phyloP scores from a whole-genome alignment of 2,113 vertebrate species.

The Dermatemys mawii region DNA sequence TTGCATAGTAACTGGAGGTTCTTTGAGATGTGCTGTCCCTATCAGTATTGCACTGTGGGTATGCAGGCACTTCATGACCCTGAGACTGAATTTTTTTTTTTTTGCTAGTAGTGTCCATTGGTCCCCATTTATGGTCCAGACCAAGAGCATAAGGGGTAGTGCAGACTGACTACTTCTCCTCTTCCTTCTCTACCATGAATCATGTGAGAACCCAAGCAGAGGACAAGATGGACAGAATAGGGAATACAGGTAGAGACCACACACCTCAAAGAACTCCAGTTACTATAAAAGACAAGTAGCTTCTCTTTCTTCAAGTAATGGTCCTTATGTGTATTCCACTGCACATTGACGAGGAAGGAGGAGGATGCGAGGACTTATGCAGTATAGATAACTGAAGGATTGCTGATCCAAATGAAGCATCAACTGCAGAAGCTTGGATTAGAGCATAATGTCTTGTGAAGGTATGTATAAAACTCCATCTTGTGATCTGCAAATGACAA shows the following conservation, averaged over 20 bases:
- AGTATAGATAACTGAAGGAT: neutral
- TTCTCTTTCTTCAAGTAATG: neutral
- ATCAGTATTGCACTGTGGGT: neutral
- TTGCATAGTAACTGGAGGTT: neutral
- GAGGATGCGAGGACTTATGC: neutral
- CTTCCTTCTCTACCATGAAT: neutral
- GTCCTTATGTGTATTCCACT: neutral
- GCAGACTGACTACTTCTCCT: neutral
- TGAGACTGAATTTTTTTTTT: neutral
- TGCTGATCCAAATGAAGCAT: neutral
- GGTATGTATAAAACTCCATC: neutral
- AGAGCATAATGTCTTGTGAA: neutral
- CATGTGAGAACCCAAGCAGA: neutral
- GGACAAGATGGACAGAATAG: neutral
- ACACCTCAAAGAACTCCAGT: neutral
- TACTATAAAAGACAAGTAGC: neutral
- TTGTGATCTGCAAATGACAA: neutral
- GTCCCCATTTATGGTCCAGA: neutral
- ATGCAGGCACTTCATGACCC: neutral
- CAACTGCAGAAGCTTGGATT: neutral
- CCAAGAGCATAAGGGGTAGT: neutral
- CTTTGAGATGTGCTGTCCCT: neutral
- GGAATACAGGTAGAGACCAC: neutral
- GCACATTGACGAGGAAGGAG: neutral
- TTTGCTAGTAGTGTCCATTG: neutral